Base-by-base conservation (phyloP, 2,888 invertebrate genomes). In the Drosophila mettleri region DNA sequence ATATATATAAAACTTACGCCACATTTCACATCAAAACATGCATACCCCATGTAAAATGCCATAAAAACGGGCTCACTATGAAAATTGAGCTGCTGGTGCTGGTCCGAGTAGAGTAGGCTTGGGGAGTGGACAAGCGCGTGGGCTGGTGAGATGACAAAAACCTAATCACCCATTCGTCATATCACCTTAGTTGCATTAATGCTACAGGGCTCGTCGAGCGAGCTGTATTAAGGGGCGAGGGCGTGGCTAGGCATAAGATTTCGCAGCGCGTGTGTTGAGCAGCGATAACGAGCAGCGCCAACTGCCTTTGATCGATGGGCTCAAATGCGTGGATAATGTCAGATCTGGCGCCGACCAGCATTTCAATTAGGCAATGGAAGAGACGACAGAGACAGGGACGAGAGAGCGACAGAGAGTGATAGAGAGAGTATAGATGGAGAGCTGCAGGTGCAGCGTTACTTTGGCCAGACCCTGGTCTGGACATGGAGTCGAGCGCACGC, bases 141-240 rank as follows among this genome's bases (percentile, higher is more conserved):
- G 6, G 18, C 31, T 27, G 16, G 8, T 41, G 48, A 62, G 63
- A 67, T 69, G 77, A 78, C 70, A 73, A 79, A 81, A 76, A 80
- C 84, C 86, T 86, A 89, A 89, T 89, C 87, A 89, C 81, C 80
- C 85, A 88, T 83, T 88, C 83, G 78, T 85, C 74, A 83, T 85
- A 86, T 88, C 88, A 89, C 85, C 89, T 85, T 79, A 67, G 80
- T 77, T 82, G 82, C 82, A 88, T 84, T 84, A 89, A 78, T 82
- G 74, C 65, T 51, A 62, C 70, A 34, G 43, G 62, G 33, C 18
- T 20, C 14, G 31, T 14, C 18, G 27, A 27, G 18, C 22, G 14
- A 14, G 34, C 39, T 29, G 24, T 49, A 29, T 16, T 48, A 16
- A 10, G 7, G 9, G 12, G 20, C 2, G 51, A 8, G 3, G 29